phyloP scores from a whole-genome alignment of 2,888 invertebrate genomes.

The Eretmocerus hayati region DNA sequence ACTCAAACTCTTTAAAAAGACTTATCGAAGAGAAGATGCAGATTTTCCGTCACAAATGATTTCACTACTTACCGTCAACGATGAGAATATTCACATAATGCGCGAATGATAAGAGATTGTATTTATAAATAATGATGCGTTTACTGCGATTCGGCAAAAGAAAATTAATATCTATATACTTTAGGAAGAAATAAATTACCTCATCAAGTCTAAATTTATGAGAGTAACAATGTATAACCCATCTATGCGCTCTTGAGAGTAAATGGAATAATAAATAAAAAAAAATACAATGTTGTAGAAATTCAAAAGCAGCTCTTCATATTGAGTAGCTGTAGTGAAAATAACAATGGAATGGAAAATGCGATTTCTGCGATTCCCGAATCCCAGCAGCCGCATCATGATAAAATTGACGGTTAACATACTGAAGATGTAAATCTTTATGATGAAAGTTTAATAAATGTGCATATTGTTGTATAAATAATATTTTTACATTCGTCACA shows the following conservation, averaged over 20 bases:
- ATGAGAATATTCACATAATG: slow-evolving; percentile 4
- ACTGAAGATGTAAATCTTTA: slow-evolving; percentile 40
- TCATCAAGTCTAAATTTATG: too few relatives aligned
- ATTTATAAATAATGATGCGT: slow-evolving; percentile 26
- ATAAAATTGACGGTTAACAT: slow-evolving; percentile 26
- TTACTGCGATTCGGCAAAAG: slow-evolving; percentile 25
- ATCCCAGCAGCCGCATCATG: slow-evolving; percentile 23
- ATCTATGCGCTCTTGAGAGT: too few relatives aligned
- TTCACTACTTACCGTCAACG: background rate
- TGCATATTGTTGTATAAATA: slow-evolving; percentile 42
- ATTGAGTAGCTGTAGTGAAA: slow-evolving; percentile 5
- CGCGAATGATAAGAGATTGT: slow-evolving; percentile 11
- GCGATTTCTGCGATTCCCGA: slow-evolving; percentile 12
- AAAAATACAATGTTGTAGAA: slow-evolving; percentile 10
- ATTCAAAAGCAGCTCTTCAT: slow-evolving; percentile 13
- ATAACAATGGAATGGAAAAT: slow-evolving; percentile 5
- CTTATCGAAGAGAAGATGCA: too few relatives aligned
- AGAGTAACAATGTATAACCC: too few relatives aligned
- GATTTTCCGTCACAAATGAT: too few relatives aligned
- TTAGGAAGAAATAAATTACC: too few relatives aligned
- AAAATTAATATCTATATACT: too few relatives aligned
- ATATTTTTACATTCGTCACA: too few relatives aligned
- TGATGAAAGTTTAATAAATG: slow-evolving; percentile 40
- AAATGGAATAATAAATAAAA: too few relatives aligned
- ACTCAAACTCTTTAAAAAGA: too few relatives aligned